Percentiles rank a stretch among this genome's conserved stretches.
Conservation (phyloP, 2,888 invertebrate species). For the Clistopyga incitator region DNA sequence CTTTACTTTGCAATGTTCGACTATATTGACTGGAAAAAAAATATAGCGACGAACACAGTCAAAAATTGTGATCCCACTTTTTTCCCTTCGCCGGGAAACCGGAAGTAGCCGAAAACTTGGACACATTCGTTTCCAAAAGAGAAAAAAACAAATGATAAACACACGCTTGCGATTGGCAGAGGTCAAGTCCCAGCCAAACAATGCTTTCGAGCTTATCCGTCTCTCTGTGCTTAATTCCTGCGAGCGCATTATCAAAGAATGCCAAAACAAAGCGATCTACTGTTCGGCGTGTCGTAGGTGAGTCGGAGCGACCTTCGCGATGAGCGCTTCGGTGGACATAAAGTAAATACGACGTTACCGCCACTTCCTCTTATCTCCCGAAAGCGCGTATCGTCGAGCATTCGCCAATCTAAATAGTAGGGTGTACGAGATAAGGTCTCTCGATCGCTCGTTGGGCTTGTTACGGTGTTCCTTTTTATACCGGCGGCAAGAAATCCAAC, state of each 20-base stretch:
- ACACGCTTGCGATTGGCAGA: too few relatives aligned
- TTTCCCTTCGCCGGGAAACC: too few relatives aligned
- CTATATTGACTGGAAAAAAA: too few relatives aligned
- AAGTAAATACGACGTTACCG: conserved; percentile 11
- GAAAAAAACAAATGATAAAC: too few relatives aligned
- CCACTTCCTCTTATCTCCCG: conserved; percentile 26
- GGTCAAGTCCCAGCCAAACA: not conserved
- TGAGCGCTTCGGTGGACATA: not conserved
- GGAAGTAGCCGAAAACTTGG: too few relatives aligned
- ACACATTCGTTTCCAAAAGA: too few relatives aligned
- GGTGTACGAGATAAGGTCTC: not conserved
- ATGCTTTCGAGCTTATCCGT: not conserved
- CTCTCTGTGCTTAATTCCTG: too few relatives aligned
- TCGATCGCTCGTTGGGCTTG: not conserved
- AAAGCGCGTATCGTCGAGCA: not conserved
- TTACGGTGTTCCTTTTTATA: too few relatives aligned
- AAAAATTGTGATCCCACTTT: too few relatives aligned
- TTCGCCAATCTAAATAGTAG: not conserved
- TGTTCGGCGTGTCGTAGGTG: conserved; percentile 1
- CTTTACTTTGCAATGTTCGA: too few relatives aligned
- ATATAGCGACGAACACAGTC: too few relatives aligned
- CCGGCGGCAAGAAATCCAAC: not conserved
- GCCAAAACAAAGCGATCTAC: conserved; percentile 1
- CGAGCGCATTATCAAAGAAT: not conserved
- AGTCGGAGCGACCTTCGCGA: conserved; percentile 13